Evolutionary conservation across 2,113 vertebrate genomes (phyloP), one percentile per base, ranked within the genome.

Genomic region (Trochalopteron elliotii): DNA sequence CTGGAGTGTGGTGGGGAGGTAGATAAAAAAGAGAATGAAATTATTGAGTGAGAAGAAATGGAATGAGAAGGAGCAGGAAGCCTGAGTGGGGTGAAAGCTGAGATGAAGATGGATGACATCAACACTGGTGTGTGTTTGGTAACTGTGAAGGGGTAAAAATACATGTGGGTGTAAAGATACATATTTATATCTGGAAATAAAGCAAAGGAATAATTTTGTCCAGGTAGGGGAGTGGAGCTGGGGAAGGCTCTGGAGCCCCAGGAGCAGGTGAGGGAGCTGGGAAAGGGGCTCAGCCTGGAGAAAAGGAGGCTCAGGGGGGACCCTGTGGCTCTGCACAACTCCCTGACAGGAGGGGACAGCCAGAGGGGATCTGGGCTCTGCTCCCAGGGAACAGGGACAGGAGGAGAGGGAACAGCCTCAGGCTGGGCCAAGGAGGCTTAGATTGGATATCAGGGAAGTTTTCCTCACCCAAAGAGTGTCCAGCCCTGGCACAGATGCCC

Each of bases 361-460:
- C 0, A 0, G 39, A 30, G 19, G 11, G 4, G 10, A 6, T 42
- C 59, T 0, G 0, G 47, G 61, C 24, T 83, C 4, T 83, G 53
- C 22, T 65, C 7, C 4, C 68, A 59, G 68, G 61, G 30, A 40
- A 35, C 47, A 76, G 55, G 53, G 53, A 55, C 61, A 68, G n/a
- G 39, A 47, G 1, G 3, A 60, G 45, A 18, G 20, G 61, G 0
- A 47, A 27, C 0, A 0, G 30, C 55, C 45, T 49, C 40, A 39
- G 0, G 8, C 1, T 69, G 25, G 0, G 40, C 30, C n/a, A 27
- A n/a, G 23, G 19, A 60, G 3, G 53, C 1, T 21, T 2, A 31
- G 7, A 0, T 2, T 53, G 30, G 24, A 16, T 23, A 23, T 47
- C 0, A 0, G 7, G 2, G 17, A 40, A 27, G 2, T 3, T 55